These are phyloP conservation scores for Nesidiocoris tenuis DNA, from an alignment of 2,888 invertebrate genomes.

Conservation along the genomic window DNA sequence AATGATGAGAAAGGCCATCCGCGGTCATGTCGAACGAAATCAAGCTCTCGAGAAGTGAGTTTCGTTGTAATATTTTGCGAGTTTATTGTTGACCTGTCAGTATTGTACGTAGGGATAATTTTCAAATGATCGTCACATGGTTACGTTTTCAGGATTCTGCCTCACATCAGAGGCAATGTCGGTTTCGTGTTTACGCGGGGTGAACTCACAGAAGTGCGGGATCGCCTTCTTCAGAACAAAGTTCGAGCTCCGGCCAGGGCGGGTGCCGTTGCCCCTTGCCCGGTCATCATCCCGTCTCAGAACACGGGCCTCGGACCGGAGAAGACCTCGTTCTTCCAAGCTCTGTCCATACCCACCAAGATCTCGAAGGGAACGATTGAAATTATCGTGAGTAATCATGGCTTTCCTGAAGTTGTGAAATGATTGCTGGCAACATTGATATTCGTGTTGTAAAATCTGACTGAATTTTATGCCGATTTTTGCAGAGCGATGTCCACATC, in stretches of 20 bases:
- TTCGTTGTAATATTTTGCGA: no score
- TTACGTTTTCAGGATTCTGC: constrained; percentile 66
- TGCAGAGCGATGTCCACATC: constrained; percentile 80
- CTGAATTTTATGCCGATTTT: no score
- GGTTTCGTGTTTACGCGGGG: constrained; percentile 98
- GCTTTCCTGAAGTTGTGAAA: background rate
- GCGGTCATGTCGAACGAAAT: constrained; percentile 93
- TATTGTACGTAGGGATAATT: no score
- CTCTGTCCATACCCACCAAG: constrained; percentile 98
- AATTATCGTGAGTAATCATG: constrained; percentile 71
- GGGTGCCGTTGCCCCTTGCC: constrained; percentile 94
- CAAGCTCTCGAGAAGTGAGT: constrained; percentile 82
- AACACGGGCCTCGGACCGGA: constrained; percentile 98
- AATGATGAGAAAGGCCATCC: constrained; percentile 99
- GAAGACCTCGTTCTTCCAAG: constrained; percentile 99
- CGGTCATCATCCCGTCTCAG: constrained; percentile 95
- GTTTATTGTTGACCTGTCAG: no score
- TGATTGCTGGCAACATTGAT: background rate
- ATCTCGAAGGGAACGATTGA: constrained; percentile 99
- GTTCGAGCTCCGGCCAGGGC: constrained; percentile 97
- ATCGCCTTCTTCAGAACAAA: constrained; percentile 91
- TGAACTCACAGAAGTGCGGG: constrained; percentile 89
- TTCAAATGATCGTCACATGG: no score
- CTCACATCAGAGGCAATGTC: constrained; percentile 95
- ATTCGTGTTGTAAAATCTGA: background rate